A percentile compares a stretch with the other conserved stretches of the same genome.
These are phyloP conservation scores for Drosophila arawakana DNA, from an alignment of 1,140 invertebrate species.

Conservation along the genomic window DNA sequence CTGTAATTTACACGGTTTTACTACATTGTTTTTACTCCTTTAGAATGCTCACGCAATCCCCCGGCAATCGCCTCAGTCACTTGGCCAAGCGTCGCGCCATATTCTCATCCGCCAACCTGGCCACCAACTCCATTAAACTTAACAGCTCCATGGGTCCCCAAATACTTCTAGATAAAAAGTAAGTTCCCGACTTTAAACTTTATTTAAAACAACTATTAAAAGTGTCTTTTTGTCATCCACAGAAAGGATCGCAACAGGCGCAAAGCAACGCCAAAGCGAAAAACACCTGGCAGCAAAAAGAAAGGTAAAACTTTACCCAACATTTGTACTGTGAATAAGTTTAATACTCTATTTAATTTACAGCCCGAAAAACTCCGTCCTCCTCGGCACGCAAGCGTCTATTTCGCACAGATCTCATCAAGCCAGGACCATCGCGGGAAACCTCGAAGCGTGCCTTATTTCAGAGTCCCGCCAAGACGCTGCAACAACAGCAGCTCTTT, in stretches of 20 bases:
- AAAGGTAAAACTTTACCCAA: slow-evolving; percentile 57
- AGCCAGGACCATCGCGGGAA: slow-evolving; percentile 73
- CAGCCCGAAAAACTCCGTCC: slow-evolving; percentile 83
- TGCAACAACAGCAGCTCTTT: slow-evolving; percentile 64
- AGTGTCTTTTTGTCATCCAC: background rate
- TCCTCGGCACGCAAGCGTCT: slow-evolving; percentile 85
- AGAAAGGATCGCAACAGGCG: slow-evolving; percentile 75
- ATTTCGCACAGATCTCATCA: slow-evolving; percentile 71
- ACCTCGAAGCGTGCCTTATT: slow-evolving; percentile 87
- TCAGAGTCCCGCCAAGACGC: slow-evolving; percentile 86
- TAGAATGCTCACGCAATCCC: slow-evolving; percentile 86
- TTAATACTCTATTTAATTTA: background rate
- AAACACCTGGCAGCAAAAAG: slow-evolving; percentile 81
- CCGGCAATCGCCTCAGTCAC: slow-evolving; percentile 88
- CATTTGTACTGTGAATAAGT: background rate
- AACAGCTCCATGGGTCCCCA: slow-evolving; percentile 77
- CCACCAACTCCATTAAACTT: slow-evolving; percentile 72
- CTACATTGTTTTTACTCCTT: slow-evolving; percentile 10
- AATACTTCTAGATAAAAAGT: slow-evolving; percentile 80
- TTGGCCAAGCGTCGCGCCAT: slow-evolving; percentile 87
- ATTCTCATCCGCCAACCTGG: slow-evolving; percentile 86
- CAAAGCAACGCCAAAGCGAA: slow-evolving; percentile 78
- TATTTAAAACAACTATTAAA: background rate
- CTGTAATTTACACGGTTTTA: no score
- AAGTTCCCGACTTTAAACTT: slow-evolving; percentile 4